These are phyloP conservation scores for Meloe dianella DNA, from an alignment of 2,888 invertebrate species.

Conservation along the genomic window DNA sequence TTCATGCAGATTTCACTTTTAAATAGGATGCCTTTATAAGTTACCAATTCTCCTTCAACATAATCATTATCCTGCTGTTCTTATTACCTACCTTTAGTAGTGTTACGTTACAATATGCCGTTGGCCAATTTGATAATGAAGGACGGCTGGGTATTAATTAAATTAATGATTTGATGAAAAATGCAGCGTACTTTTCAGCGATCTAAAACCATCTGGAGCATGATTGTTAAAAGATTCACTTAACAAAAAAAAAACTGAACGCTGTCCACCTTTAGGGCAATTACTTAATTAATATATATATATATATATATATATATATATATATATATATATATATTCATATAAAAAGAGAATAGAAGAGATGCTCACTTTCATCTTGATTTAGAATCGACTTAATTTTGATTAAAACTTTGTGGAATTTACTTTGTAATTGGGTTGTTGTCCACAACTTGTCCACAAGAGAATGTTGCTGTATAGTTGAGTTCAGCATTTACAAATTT, in stretches of 20 bases:
- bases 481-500: neutral
- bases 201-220: neutral
- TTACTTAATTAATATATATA: slow-evolving; percentile 1
- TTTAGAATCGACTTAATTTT: neutral
- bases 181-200: neutral
- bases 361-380: neutral
- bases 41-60: slow-evolving; percentile 9
- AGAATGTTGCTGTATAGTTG: neutral
- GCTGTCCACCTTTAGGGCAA: neutral
- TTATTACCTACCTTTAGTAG: neutral
- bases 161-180: slow-evolving; percentile 13
- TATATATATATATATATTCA: no score
- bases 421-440: neutral
- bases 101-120: slow-evolving; percentile 15
- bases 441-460: neutral
- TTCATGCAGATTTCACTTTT: slow-evolving; percentile 30
- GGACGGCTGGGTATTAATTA: slow-evolving; percentile 10
- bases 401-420: neutral
- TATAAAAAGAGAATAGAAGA: neutral
- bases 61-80: slow-evolving; percentile 4
- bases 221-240: neutral
- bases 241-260: neutral
- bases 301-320: no score
- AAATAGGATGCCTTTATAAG: slow-evolving; percentile 16
- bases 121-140: slow-evolving; percentile 18